phyloP scores from a whole-genome alignment of 2,888 invertebrate genomes.

The Pasiphila rectangulata region DNA sequence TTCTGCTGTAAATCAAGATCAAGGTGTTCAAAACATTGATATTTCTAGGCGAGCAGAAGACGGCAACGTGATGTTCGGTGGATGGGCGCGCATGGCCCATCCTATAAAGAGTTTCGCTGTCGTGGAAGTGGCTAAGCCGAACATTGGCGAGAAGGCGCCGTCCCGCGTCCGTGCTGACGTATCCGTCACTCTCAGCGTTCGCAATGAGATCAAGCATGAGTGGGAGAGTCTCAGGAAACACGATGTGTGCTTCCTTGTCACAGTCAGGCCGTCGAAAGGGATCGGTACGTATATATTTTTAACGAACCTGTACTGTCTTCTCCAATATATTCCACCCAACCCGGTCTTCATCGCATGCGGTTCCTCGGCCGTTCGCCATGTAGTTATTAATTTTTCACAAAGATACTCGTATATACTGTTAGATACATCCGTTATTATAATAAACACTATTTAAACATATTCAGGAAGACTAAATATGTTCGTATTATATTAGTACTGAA shows the following conservation, averaged over 20 bases:
- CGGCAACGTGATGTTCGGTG: slow-evolving; percentile 92
- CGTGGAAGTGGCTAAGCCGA: slow-evolving; percentile 95
- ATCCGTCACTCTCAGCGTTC: slow-evolving; percentile 93
- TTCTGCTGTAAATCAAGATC: too few species aligned
- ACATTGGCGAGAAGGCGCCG: slow-evolving; percentile 96
- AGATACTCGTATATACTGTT: too few species aligned
- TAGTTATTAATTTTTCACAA: too few species aligned
- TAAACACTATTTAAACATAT: too few species aligned
- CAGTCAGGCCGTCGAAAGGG: slow-evolving; percentile 90
- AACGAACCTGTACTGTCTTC: too few species aligned
- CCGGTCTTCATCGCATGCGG: too few species aligned
- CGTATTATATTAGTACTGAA: too few species aligned
- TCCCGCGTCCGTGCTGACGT: slow-evolving; percentile 97
- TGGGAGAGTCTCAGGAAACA: slow-evolving; percentile 98
- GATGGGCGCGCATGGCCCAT: slow-evolving; percentile 99
- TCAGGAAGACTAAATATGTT: too few species aligned
- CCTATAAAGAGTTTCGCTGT: slow-evolving; percentile 95
- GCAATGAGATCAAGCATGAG: slow-evolving; percentile 95
- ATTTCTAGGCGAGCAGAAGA: slow-evolving; percentile 96
- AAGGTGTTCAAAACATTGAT: too few species aligned
- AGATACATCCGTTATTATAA: too few species aligned
- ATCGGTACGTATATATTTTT: slow-evolving; percentile 88
- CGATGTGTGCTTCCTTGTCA: slow-evolving; percentile 98
- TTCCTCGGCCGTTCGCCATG: too few species aligned
- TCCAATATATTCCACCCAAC: too few species aligned